phyloP scores from a whole-genome alignment of 2,888 invertebrate genomes.

The Dicycla oo region DNA sequence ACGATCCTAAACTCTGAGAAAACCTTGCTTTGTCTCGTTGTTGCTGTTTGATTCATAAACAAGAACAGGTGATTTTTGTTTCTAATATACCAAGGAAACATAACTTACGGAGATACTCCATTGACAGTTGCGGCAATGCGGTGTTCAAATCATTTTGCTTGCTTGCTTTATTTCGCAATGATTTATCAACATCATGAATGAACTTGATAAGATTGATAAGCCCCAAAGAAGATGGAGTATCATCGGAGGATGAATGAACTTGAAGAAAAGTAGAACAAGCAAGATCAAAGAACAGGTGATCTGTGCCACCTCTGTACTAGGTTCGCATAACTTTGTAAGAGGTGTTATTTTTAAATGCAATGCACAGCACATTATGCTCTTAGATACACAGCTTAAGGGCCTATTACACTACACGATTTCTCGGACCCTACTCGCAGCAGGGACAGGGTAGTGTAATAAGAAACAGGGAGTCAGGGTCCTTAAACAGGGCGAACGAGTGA shows the following conservation, averaged over 20 bases:
- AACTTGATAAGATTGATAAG: conserved; percentile 11
- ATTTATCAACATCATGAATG: too few species aligned
- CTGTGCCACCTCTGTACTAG: conserved; percentile 75
- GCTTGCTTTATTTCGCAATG: conserved; percentile 30
- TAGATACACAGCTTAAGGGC: too few species aligned
- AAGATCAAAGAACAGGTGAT: conserved; percentile 79
- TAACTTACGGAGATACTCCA: conserved; percentile 61
- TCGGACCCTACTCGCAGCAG: too few species aligned
- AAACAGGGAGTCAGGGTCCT: too few species aligned
- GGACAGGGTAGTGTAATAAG: too few species aligned
- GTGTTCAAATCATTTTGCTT: conserved; percentile 4
- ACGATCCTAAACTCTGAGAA: background rate
- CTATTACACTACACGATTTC: too few species aligned
- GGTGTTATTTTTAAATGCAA: conserved; percentile 47
- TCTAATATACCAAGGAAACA: conserved; percentile 70
- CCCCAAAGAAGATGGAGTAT: conserved; percentile 34
- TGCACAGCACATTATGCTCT: conserved; percentile 47
- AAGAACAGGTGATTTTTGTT: conserved; percentile 74
- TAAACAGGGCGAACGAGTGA: too few species aligned
- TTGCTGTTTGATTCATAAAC: conserved; percentile 35
- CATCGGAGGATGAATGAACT: conserved; percentile 23
- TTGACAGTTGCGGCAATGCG: conserved; percentile 3
- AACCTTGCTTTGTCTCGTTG: background rate
- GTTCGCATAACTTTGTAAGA: conserved; percentile 70
- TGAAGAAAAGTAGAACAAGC: conserved; percentile 48